Base-by-base conservation (phyloP, 2,888 invertebrate genomes). In the Drosophila lacicola region DNA sequence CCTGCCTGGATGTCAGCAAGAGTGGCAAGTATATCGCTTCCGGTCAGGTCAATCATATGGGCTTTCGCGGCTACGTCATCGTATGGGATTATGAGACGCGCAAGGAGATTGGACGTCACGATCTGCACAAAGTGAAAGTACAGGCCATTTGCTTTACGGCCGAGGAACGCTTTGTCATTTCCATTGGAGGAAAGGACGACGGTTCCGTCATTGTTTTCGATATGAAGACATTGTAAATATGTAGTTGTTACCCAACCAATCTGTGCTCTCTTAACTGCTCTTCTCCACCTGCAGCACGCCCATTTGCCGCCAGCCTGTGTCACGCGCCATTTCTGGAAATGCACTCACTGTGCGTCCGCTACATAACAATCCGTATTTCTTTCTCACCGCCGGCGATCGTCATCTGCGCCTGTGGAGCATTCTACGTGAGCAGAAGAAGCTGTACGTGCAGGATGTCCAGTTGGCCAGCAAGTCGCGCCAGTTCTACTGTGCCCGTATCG, bases 111-210 rank as follows among this genome's bases (percentile, higher is more conserved):
- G 94, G 95, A 0, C 95, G 95, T 54, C 96, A 98, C 91, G 96
- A 96, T 90, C 93, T 97, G 46, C 98, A 98, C 91, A 97, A 97
- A 93, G 94, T 97, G 0, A 95, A 97, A 37, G 96, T 98, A 0
- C 96, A 98, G 93, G 95, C 96, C 0, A 93, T 98, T n/a, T 94
- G 95, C 8, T 98, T 98, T 91, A 95, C 97, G 0, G 94, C 95
- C 4, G 95, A 96, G 91, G 97, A 97, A 82, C 94, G 95, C 55
- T 98, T 96, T 91, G 93, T 98, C 80, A 94, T 97, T 37, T 96
- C 97, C 0, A 93, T 98, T 41, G 98, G 98, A 0, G 98, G 98
- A 0, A 94, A 96, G 66, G 98, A 98, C 92, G 98, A 98, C 91
- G 97, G 97, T 37, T 95, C 96, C 75, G 94, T 98, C 39, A 95